These are phyloP conservation scores for Erannis defoliaria DNA, from an alignment of 2,888 invertebrate genomes.

Conservation along the genomic window DNA sequence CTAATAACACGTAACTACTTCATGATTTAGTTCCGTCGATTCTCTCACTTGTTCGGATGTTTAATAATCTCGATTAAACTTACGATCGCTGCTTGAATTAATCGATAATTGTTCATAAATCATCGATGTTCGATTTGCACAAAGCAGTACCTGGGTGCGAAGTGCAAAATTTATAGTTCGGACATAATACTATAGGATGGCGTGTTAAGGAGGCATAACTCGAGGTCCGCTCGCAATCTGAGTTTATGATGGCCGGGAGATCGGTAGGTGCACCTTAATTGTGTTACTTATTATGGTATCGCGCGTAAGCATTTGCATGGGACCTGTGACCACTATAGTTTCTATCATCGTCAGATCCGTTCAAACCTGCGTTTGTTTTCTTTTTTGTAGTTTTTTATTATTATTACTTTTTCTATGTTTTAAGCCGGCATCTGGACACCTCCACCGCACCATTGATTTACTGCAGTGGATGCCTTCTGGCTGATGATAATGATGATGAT, in stretches of 20 bases:
- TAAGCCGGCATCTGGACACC: too few species aligned
- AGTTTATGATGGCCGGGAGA: constrained; percentile 74
- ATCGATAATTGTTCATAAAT: constrained; percentile 87
- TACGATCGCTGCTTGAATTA: constrained; percentile 86
- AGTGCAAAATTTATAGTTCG: constrained; percentile 79
- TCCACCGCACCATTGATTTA: too few species aligned
- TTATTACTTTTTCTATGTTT: too few species aligned
- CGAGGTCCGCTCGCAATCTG: constrained; percentile 65
- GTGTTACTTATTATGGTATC: constrained; percentile 64
- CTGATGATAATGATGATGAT: too few species aligned
- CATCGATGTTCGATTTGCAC: constrained; percentile 84
- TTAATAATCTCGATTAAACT: constrained; percentile 82
- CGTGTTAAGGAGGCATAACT: constrained; percentile 81
- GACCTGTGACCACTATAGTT: not conserved
- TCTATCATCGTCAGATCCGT: too few species aligned
- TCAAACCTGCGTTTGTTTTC: too few species aligned
- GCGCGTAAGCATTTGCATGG: constrained; percentile 33
- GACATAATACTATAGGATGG: constrained; percentile 74
- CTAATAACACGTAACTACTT: constrained; percentile 59
- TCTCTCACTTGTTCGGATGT: constrained; percentile 65
- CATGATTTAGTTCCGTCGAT: constrained; percentile 70
- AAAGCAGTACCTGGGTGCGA: constrained; percentile 84
- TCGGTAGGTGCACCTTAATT: constrained; percentile 63
- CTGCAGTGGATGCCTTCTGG: too few species aligned
- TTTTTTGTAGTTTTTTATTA: too few species aligned